phyloP scores from a whole-genome alignment of 2,888 invertebrate genomes.

The Drosophila ustulata region DNA sequence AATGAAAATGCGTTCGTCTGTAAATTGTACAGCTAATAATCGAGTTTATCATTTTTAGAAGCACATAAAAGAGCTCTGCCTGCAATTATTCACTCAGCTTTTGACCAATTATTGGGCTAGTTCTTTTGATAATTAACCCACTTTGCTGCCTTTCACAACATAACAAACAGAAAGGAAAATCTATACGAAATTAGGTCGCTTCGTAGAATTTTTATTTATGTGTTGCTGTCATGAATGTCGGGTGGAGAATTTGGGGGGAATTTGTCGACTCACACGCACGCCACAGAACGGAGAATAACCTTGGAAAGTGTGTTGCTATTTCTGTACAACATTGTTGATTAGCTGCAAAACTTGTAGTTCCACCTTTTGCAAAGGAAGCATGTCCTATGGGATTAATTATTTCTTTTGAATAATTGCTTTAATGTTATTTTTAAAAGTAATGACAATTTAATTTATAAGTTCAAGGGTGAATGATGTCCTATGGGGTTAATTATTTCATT shows the following conservation, averaged over 20 bases:
- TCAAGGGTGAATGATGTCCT: not conserved
- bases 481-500: too few relatives aligned
- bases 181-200: slow-evolving; percentile 48
- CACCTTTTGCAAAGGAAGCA: slow-evolving; percentile 12
- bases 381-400: too few relatives aligned
- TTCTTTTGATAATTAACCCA: slow-evolving; percentile 35
- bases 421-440: too few relatives aligned
- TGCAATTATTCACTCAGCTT: not conserved
- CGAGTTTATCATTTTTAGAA: not conserved
- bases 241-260: not conserved
- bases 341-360: slow-evolving; percentile 54
- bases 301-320: slow-evolving; percentile 49
- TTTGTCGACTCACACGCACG: slow-evolving; percentile 41
- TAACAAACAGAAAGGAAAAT: slow-evolving; percentile 21
- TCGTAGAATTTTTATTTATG: slow-evolving; percentile 46
- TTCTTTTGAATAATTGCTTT: too few relatives aligned
- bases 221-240: slow-evolving; percentile 27
- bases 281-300: slow-evolving; percentile 47
- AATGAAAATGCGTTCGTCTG: not conserved
- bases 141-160: slow-evolving; percentile 11
- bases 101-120: slow-evolving; percentile 12
- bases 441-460: too few relatives aligned
- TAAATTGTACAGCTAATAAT: not conserved
- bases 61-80: not conserved
- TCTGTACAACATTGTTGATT: slow-evolving; percentile 43